phyloP scores from a whole-genome alignment of 30 jellyfish, hydroid and myxozoan species.

The Aurelia coerulea region DNA sequence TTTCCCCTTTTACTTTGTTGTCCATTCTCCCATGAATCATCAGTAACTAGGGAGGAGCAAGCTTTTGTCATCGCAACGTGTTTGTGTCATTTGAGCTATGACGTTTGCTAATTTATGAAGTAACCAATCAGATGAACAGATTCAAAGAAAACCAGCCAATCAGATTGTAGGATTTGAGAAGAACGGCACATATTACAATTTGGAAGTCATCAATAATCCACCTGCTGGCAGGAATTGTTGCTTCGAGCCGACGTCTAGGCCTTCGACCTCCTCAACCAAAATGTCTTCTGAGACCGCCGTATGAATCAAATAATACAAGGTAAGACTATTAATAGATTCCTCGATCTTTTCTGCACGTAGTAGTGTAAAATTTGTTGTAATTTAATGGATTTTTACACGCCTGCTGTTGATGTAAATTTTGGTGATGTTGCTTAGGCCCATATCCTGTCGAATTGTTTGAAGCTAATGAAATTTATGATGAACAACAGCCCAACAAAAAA shows the following conservation, averaged over 20 bases:
- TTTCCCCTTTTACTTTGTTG: background rate
- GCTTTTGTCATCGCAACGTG: too few species aligned
- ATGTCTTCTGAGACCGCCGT: slow-evolving; percentile 53
- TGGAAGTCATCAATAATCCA: slow-evolving; percentile 6
- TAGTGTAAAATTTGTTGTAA: background rate
- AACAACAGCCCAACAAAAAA: too few species aligned
- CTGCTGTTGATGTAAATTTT: background rate
- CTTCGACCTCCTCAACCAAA: background rate
- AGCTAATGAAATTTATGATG: too few species aligned
- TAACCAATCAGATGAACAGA: background rate
- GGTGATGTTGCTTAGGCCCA: background rate
- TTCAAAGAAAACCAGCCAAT: slow-evolving; percentile 12
- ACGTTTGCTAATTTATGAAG: too few species aligned
- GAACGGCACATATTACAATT: slow-evolving; percentile 18
- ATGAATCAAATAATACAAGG: slow-evolving; percentile 20
- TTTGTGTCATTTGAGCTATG: too few species aligned
- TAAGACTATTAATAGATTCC: background rate
- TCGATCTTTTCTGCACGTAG: background rate
- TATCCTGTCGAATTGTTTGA: background rate
- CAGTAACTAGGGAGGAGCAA: too few species aligned
- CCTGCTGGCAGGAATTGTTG: slow-evolving; percentile 31
- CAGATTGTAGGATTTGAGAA: slow-evolving; percentile 8
- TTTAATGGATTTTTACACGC: background rate
- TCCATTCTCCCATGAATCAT: background rate
- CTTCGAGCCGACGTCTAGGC: background rate